Evolutionary conservation across 2,888 invertebrate species (phyloP).

Genomic region (Dryomyza anilis): DNA sequence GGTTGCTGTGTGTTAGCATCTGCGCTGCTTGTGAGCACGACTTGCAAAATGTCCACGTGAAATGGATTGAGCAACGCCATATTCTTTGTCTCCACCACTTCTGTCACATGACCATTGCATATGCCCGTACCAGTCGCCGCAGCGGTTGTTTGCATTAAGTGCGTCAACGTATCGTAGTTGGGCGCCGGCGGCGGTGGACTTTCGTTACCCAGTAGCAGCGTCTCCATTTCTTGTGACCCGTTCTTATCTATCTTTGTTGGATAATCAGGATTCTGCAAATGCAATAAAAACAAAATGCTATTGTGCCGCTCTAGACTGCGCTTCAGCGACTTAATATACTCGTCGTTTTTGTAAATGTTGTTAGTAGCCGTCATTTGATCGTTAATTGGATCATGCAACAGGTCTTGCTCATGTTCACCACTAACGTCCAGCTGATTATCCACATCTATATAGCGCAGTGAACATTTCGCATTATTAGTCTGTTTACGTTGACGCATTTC

Average conservation of each 20-base stretch:
- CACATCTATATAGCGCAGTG: constrained; percentile 19
- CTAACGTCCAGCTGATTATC: constrained; percentile 38
- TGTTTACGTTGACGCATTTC: constrained; percentile 50
- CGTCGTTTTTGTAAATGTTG: constrained; percentile 58
- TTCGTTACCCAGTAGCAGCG: constrained; percentile 61
- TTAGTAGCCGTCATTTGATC: constrained; percentile 41
- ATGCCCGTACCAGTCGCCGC: neutral
- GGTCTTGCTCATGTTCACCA: constrained; percentile 33
- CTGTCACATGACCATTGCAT: neutral
- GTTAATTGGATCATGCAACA: neutral
- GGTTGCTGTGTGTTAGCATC: constrained; percentile 1
- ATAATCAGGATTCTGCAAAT: constrained; percentile 58
- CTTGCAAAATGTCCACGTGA: constrained; percentile 41
- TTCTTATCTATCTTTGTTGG: constrained; percentile 42
- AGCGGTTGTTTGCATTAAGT: neutral
- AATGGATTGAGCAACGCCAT: constrained; percentile 44
- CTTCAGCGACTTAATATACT: constrained; percentile 57
- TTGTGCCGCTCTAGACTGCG: constrained; percentile 58
- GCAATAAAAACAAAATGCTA: constrained; percentile 58
- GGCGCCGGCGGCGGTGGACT: constrained; percentile 86
- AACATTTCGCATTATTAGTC: neutral
- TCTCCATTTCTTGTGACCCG: constrained; percentile 40
- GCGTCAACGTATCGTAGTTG: constrained; percentile 49
- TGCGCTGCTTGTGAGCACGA: too few relatives aligned
- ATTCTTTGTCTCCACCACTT: constrained; percentile 6